phyloP scores from a whole-genome alignment of 2,888 invertebrate genomes.

The Drosophila mulleri region DNA sequence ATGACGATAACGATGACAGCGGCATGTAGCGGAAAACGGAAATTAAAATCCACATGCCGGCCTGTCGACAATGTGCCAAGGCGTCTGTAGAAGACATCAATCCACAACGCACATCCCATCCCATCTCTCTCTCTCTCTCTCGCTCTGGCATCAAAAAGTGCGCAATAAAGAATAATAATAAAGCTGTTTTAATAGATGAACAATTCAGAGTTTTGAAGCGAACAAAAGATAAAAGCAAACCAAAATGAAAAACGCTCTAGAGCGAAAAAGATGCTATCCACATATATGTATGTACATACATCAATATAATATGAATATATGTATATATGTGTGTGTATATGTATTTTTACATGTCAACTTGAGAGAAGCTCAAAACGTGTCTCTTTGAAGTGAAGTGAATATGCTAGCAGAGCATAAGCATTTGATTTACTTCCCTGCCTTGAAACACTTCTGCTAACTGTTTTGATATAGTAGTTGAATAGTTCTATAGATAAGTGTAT shows the following conservation, averaged over 20 bases:
- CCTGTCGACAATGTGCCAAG: slow-evolving; percentile 44
- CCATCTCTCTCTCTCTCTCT: not conserved
- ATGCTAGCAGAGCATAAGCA: not conserved
- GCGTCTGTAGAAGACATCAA: slow-evolving; percentile 33
- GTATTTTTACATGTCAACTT: not conserved
- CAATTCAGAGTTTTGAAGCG: slow-evolving; percentile 25
- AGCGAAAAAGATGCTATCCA: not conserved
- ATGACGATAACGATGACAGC: slow-evolving; percentile 59
- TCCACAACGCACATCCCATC: slow-evolving; percentile 4
- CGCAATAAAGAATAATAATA: slow-evolving; percentile 37
- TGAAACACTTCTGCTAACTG: not conserved
- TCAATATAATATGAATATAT: not conserved
- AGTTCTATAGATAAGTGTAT: not conserved
- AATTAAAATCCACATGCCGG: slow-evolving; percentile 66
- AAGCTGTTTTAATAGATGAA: slow-evolving; percentile 29
- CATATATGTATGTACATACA: not conserved
- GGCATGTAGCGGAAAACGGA: slow-evolving; percentile 69
- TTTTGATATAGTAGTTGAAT: not conserved
- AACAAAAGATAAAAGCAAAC: slow-evolving; percentile 35
- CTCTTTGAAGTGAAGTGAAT: not conserved
- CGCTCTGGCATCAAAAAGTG: slow-evolving; percentile 16
- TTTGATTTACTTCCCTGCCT: not conserved
- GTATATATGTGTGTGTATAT: not conserved
- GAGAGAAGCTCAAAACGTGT: not conserved
- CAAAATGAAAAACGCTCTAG: slow-evolving; percentile 12